Evolutionary conservation across 2,888 invertebrate species (phyloP).

Genomic region (Empis stercorea): DNA sequence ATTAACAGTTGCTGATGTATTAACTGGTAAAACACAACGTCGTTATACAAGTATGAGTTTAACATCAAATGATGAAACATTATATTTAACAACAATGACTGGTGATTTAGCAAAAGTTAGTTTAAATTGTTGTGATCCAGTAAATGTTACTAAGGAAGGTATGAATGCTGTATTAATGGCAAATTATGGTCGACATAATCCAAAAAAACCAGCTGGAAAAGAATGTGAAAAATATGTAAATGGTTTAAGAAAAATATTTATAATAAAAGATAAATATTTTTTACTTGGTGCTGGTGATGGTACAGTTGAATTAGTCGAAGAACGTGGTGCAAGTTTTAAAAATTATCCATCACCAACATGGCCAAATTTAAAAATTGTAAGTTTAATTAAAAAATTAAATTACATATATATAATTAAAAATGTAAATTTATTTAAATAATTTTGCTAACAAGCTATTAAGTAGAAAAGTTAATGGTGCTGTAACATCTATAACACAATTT

Average conservation of each 20-base stretch:
- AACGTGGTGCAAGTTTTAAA: slow-evolving; percentile 38
- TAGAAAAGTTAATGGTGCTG: slow-evolving; percentile 47
- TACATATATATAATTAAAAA: not conserved
- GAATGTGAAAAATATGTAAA: slow-evolving; percentile 34
- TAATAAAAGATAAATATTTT: slow-evolving; percentile 47
- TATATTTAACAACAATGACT: slow-evolving; percentile 80
- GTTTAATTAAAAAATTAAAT: too few relatives aligned
- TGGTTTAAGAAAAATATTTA: slow-evolving; percentile 47
- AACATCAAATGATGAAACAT: slow-evolving; percentile 54
- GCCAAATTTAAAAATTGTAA: slow-evolving; percentile 44
- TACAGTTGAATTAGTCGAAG: slow-evolving; percentile 56
- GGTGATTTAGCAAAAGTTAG: slow-evolving; percentile 42
- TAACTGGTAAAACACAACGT: slow-evolving; percentile 65
- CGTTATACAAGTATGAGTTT: slow-evolving; percentile 60
- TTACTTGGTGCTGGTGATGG: slow-evolving; percentile 81
- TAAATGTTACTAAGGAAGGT: slow-evolving; percentile 19
- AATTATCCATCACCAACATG: slow-evolving; percentile 40
- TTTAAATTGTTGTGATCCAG: slow-evolving; percentile 34
- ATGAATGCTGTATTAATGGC: slow-evolving; percentile 37
- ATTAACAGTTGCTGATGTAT: slow-evolving; percentile 58
- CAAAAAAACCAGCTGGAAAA: slow-evolving; percentile 29
- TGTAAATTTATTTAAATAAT: not conserved
- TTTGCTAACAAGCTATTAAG: slow-evolving; percentile 38
- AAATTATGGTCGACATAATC: slow-evolving; percentile 37
- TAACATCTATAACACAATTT: slow-evolving; percentile 61